These are phyloP conservation scores for Heliconius erato DNA, from an alignment of 2,888 invertebrate genomes.

Conservation along the genomic window DNA sequence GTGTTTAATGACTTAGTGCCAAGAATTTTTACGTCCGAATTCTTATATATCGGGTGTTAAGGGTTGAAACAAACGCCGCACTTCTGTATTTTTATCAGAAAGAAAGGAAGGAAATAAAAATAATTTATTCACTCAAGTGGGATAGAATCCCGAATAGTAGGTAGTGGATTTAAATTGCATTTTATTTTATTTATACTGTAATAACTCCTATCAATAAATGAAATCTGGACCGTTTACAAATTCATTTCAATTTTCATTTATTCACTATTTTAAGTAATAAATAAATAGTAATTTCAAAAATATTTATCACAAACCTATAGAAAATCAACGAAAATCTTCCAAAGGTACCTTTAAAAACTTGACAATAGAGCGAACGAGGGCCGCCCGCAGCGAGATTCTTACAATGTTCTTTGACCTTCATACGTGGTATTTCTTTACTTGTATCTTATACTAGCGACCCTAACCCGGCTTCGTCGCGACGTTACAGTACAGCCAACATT, in stretches of 20 bases:
- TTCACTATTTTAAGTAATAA: neutral
- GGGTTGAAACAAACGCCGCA: neutral
- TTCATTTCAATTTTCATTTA: neutral
- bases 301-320: neutral
- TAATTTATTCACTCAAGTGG: neutral
- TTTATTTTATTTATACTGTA: neutral
- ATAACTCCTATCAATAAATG: no score
- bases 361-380: neutral
- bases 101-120: neutral
- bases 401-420: slow-evolving; percentile 17
- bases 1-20: no score
- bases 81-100: no score
- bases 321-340: slow-evolving; percentile 1
- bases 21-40: neutral
- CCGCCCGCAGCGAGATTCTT: neutral
- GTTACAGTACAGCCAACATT: neutral
- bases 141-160: neutral
- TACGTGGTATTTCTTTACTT: neutral
- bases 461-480: neutral
- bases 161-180: neutral
- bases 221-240: neutral
- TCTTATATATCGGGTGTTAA: neutral
- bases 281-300: neutral
- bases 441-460: neutral
- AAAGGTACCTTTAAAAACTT: neutral